Evolutionary conservation across 2,888 invertebrate genomes (phyloP), one percentile per base, ranked within the genome.

Genomic region (Phania funesta): DNA sequence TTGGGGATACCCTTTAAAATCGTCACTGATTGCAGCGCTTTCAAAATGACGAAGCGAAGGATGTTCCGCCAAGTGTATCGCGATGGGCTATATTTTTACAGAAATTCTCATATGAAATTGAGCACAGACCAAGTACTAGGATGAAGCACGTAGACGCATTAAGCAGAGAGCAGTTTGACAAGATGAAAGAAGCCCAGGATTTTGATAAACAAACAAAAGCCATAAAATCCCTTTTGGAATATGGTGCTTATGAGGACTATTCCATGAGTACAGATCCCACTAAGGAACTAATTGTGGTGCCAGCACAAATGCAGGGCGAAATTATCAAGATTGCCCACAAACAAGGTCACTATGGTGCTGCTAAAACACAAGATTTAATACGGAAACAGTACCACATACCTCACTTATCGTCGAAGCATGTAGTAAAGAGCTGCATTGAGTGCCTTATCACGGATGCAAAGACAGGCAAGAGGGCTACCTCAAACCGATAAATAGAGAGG

Each of bases 41-140:
- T 89, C 54, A 74, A 85, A 18, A 85, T 83, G 75, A 88, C 88
- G 0, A 86, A 89, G 86, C 48, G 58, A 84, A 60, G 18, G 85
- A 86, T 29, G 70, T 88, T 8, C 77, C 78, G 1, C 83, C 86
- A 9, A 68, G 87, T 84, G 85, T 90, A 16, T 62, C 76, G 0
- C 76, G 84, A 6, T 85, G 84, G 83, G 83, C 80, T 0, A 67
- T 86, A 54, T 62, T 85, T 5, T 13, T 87, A 3, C 83, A 85
- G 38, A 86, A 87, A 13, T 86, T 64, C 11, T 8, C 24, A 0
- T 85, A 84, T 44, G 56, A 32, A 4, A n/a, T n/a, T n/a, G n/a
- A n/a, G n/a, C n/a, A n/a, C n/a, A n/a, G n/a, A n/a, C n/a, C n/a
- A n/a, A n/a, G n/a, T n/a, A n/a, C n/a, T n/a, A n/a, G n/a, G n/a